Evolutionary conservation across 2,888 invertebrate species (phyloP).

Genomic region (Xestobium rufovillosum): DNA sequence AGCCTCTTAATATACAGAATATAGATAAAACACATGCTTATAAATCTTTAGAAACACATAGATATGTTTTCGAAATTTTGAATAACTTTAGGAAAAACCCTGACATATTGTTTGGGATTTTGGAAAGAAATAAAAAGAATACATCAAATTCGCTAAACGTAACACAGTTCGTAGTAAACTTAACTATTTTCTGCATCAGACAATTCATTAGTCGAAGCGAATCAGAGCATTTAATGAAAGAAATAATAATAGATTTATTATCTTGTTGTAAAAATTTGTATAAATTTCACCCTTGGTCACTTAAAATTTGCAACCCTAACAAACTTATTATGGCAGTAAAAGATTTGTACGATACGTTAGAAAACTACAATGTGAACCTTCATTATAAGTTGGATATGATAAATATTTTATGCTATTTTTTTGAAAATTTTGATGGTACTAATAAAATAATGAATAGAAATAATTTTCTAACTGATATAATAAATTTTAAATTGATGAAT

Average conservation of each 20-base stretch:
- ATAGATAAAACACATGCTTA: too few relatives aligned
- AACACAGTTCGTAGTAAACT: too few relatives aligned
- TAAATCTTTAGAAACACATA: slow-evolving; percentile 18
- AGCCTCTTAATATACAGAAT: too few relatives aligned
- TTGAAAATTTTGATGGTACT: slow-evolving; percentile 12
- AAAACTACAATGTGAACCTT: slow-evolving; percentile 14
- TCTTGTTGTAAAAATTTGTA: slow-evolving; percentile 23
- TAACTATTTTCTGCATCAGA: slow-evolving; percentile 17
- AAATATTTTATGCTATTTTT: slow-evolving; percentile 17
- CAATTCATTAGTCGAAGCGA: slow-evolving; percentile 19
- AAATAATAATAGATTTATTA: slow-evolving; percentile 17
- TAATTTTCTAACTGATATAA: slow-evolving; percentile 13
- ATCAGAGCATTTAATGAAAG: slow-evolving; percentile 13
- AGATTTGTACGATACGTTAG: slow-evolving; percentile 22
- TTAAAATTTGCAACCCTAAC: slow-evolving; percentile 17
- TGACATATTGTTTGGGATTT: slow-evolving; percentile 12
- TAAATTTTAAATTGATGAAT: slow-evolving; percentile 4
- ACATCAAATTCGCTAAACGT: slow-evolving; percentile 8
- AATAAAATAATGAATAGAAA: slow-evolving; percentile 12
- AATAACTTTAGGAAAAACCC: slow-evolving; percentile 14
- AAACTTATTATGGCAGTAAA: slow-evolving; percentile 19
- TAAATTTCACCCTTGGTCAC: slow-evolving; percentile 15
- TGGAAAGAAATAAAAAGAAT: slow-evolving; percentile 6
- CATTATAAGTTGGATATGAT: slow-evolving; percentile 12
- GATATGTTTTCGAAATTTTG: slow-evolving; percentile 20